Conservation (phyloP, 1,140 invertebrate species). For the Aporrectodea caliginosa region DNA sequence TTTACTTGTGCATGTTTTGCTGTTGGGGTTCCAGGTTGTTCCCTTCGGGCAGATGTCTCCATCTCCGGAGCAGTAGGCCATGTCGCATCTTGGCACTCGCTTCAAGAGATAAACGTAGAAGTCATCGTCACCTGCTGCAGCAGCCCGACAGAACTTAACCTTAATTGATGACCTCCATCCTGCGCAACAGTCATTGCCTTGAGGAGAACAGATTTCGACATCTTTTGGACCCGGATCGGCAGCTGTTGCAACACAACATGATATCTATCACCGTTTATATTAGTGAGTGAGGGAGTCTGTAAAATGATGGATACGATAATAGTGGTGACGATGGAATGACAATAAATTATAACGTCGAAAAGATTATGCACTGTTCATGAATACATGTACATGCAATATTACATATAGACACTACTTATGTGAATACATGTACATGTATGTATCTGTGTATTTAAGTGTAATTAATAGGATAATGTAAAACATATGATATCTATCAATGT, state of each 20-base stretch:
- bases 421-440: no score
- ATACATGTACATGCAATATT: no score
- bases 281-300: no score
- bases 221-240: not conserved
- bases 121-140: not conserved
- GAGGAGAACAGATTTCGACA: not conserved
- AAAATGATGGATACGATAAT: no score
- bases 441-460: no score
- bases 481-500: no score
- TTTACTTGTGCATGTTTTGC: not conserved
- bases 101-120: not conserved
- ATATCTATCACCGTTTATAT: no score
- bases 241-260: not conserved
- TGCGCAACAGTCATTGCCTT: not conserved
- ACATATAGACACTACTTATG: no score
- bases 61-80: not conserved
- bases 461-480: no score
- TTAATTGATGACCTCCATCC: not conserved
- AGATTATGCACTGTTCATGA: no score
- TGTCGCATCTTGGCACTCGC: not conserved
- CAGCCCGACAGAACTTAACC: not conserved
- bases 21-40: not conserved
- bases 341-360: no score
- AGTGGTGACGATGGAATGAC: no score
- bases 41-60: not conserved